Conservation (phyloP, 1,140 invertebrate genomes). For the Orius insidiosus region DNA sequence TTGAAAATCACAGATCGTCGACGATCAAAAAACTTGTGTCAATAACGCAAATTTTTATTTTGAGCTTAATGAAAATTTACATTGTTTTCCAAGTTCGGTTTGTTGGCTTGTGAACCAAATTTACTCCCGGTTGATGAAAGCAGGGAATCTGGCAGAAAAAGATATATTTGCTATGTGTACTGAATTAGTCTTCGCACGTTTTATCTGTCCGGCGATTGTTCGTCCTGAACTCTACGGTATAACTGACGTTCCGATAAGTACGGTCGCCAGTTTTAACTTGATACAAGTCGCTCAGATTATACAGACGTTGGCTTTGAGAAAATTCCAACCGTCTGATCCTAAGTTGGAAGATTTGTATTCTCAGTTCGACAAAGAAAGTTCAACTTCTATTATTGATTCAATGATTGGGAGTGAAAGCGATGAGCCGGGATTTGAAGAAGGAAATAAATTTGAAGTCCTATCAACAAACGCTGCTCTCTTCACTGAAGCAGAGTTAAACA, state of each 20-base stretch:
- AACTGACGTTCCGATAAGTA: conserved; percentile 80
- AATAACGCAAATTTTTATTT: conserved; percentile 66
- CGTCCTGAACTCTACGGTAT: conserved; percentile 94
- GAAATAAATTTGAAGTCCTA: conserved; percentile 39
- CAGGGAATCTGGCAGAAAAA: conserved; percentile 38
- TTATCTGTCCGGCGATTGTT: conserved; percentile 90
- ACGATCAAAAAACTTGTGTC: conserved; percentile 65
- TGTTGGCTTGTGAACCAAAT: conserved; percentile 62
- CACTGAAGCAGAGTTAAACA: conserved; percentile 44
- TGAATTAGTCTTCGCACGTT: conserved; percentile 83
- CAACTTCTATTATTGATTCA: conserved; percentile 4
- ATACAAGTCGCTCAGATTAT: conserved; percentile 81
- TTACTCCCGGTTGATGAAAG: conserved; percentile 47
- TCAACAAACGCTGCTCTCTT: conserved; percentile 43
- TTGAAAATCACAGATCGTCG: conserved; percentile 58
- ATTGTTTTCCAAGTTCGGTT: conserved; percentile 76
- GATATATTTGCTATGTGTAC: conserved; percentile 66
- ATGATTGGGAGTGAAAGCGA: conserved; percentile 17
- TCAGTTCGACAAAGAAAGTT: conserved; percentile 46
- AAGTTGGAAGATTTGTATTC: conserved; percentile 56
- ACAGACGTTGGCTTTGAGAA: conserved; percentile 72
- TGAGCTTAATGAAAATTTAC: conserved; percentile 70
- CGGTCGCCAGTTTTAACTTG: conserved; percentile 79
- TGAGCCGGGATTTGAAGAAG: conserved; percentile 34
- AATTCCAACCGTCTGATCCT: conserved; percentile 58